Percentiles rank a stretch among this genome's conserved stretches.
phyloP scores from a whole-genome alignment of 2,888 invertebrate genomes.

The Oasisia sp. region DNA sequence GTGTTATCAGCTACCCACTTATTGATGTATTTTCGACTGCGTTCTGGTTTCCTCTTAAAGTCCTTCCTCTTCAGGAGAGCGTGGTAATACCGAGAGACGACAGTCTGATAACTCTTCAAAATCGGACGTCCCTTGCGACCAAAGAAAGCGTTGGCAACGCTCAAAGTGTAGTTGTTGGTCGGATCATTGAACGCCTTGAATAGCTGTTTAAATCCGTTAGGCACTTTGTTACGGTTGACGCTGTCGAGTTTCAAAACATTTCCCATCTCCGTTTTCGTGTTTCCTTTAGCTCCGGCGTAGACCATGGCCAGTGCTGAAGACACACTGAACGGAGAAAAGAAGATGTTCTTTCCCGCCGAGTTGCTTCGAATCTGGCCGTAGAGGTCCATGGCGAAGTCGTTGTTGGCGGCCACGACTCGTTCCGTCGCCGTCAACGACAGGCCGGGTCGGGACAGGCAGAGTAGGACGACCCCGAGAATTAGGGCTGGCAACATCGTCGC shows the following conservation, averaged over 20 bases:
- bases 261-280: no score
- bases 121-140: background rate
- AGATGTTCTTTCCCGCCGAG: no score
- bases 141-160: background rate
- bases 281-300: no score
- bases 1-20: constrained; percentile 85
- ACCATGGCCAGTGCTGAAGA: no score
- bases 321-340: no score
- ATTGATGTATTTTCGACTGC: constrained; percentile 75
- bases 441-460: background rate
- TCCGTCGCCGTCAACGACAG: background rate
- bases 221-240: background rate
- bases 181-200: background rate
- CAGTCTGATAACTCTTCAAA: no score
- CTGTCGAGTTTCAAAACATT: no score
- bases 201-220: background rate
- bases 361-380: no score
- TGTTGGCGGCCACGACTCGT: background rate
- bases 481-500: background rate
- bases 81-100: no score
- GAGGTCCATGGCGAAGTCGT: no score
- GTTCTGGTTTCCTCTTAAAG: constrained; percentile 53
- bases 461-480: background rate
- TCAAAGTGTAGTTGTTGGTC: background rate
- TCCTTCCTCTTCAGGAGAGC: background rate